Evolutionary conservation across 2,113 vertebrate species (phyloP), one percentile per base, ranked within the genome.

Genomic region (Ariopsis seemanni): DNA sequence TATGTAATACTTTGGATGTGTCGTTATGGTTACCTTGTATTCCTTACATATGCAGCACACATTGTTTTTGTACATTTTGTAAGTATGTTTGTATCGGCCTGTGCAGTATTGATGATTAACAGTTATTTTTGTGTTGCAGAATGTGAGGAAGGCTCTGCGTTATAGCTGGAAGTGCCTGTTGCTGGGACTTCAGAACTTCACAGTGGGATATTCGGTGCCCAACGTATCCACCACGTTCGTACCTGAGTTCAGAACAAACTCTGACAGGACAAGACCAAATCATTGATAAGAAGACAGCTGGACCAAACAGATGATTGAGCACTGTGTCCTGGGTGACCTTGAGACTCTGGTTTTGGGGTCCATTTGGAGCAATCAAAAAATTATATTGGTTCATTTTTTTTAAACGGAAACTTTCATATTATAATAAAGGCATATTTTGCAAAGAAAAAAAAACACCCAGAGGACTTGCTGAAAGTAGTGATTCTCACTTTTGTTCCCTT

Each of bases 131-230:
- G 62, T 90, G 50, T 92, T 93, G n/a, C 86, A 99, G 98, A 98
- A 97, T 0, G 93, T 97, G 0, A 94, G 97, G 67, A 99, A 97
- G 86, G 96, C 93, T 10, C 89, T 99, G 86, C 93, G 92, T 53
- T 96, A 95, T 92, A 97, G 97, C 12, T 99, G 97, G 92, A 97
- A 91, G 90, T 99, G 97, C 90, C 22, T 99, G 53, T 93, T 97
- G 91, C 88, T 97, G 0, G 97, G 98, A 9, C 94, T 99, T 60
- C 95, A 99, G 88, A 96, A 96, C 20, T 95, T 98, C 22, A 95
- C 97, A 0, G 90, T 94, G 0, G 96, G 96, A 63, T 99, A 99
- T 88, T 94, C 96, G 0, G 93, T 96, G 53, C 97, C 98, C 0
- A 93, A 94, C 0, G 92, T 96, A 5, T 91, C 95, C 4, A 90